Percentiles rank a stretch among this genome's conserved stretches.
Evolutionary conservation across 2,888 invertebrate genomes (phyloP).

Genomic region (Mimas tiliae): DNA sequence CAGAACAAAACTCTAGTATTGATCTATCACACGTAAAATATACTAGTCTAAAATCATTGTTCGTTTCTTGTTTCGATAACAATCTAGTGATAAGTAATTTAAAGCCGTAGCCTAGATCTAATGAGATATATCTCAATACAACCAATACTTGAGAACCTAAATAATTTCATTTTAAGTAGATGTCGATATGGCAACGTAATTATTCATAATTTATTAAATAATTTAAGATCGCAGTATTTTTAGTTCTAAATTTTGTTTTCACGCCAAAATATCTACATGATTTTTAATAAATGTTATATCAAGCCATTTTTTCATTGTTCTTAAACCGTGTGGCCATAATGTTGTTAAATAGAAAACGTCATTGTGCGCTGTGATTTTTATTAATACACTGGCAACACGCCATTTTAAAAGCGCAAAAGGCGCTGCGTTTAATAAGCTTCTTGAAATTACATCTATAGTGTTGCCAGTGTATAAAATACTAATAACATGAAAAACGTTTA

Average conservation of each 20-base stretch:
- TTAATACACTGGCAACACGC: slow-evolving; percentile 21
- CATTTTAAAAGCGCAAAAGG: slow-evolving; percentile 19
- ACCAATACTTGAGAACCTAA: slow-evolving; percentile 10
- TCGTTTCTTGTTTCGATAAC: slow-evolving; percentile 7
- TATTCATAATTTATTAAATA: neutral
- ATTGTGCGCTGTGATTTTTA: slow-evolving; percentile 22
- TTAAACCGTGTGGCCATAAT: slow-evolving; percentile 1
- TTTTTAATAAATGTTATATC: neutral
- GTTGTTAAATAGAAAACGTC: neutral
- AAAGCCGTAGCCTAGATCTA: slow-evolving; percentile 18
- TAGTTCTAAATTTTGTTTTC: neutral
- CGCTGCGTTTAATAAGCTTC: slow-evolving; percentile 23
- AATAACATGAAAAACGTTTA: slow-evolving; percentile 23
- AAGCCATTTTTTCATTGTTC: neutral
- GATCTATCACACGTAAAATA: slow-evolving; percentile 8
- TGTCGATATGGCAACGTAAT: slow-evolving; percentile 17
- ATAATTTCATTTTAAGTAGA: slow-evolving; percentile 11
- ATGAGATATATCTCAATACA: slow-evolving; percentile 13
- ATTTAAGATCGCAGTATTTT: slow-evolving; percentile 10
- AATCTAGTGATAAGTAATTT: slow-evolving; percentile 17
- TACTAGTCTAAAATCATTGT: slow-evolving; percentile 10
- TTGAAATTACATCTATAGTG: slow-evolving; percentile 21
- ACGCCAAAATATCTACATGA: slow-evolving; percentile 6
- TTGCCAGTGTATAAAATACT: slow-evolving; percentile 10
- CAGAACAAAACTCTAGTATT: neutral